phyloP scores from a whole-genome alignment of 2,113 vertebrate genomes.

The Gadus macrocephalus region DNA sequence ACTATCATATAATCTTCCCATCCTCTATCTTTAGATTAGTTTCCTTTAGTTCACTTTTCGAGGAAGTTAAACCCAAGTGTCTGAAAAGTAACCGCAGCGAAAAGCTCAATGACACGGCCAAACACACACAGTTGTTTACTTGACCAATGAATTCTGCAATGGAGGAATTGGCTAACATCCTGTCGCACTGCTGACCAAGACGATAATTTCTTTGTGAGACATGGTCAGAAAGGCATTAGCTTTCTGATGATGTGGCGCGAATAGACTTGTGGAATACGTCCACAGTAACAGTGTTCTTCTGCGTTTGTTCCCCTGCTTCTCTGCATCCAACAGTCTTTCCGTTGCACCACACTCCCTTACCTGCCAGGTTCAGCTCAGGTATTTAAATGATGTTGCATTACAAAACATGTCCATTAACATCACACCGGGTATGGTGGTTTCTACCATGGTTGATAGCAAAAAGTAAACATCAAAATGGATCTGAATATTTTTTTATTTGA shows the following conservation, averaged over 20 bases:
- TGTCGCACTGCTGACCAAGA: conserved; percentile 66
- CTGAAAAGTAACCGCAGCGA: conserved; percentile 25
- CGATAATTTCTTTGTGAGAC: conserved; percentile 46
- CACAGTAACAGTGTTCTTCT: not conserved
- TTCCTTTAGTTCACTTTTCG: not conserved
- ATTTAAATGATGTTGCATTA: conserved; percentile 7
- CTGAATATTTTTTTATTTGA: not conserved
- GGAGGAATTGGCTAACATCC: conserved; percentile 72
- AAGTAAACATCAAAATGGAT: no score
- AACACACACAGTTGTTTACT: conserved; percentile 39
- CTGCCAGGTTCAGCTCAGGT: conserved; percentile 63
- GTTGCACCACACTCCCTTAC: conserved; percentile 59
- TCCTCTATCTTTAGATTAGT: conserved; percentile 6
- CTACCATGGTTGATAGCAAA: not conserved
- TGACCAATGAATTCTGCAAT: conserved; percentile 49
- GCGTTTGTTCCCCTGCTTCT: conserved; percentile 5
- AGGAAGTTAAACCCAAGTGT: conserved; percentile 7
- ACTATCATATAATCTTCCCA: not conserved
- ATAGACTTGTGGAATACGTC: not conserved
- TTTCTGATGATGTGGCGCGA: conserved; percentile 66
- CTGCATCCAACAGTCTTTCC: conserved; percentile 58
- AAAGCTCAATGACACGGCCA: conserved; percentile 19
- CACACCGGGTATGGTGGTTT: no score
- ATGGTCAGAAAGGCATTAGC: conserved; percentile 32
- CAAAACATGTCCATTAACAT: not conserved